phyloP scores from a whole-genome alignment of 2,888 invertebrate species.

The Pristionchus entomophagus region DNA sequence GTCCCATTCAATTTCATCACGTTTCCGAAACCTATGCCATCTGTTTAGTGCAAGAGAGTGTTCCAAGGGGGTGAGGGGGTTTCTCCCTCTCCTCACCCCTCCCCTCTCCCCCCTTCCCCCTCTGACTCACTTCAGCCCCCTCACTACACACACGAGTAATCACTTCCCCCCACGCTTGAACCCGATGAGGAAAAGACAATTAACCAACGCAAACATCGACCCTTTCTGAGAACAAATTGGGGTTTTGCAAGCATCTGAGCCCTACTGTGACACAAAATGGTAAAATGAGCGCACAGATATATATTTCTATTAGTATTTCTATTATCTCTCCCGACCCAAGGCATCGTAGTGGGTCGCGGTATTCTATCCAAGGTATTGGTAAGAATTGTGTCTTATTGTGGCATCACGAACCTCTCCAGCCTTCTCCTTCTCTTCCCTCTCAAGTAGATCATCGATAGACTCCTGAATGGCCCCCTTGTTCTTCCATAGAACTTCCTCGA shows the following conservation, averaged over 20 bases:
- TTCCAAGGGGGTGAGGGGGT: too few relatives aligned
- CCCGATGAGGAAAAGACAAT: background rate
- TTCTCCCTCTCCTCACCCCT: too few relatives aligned
- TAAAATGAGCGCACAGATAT: too few relatives aligned
- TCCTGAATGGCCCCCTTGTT: slow-evolving; percentile 23
- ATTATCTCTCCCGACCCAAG: too few relatives aligned
- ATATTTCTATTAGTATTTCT: too few relatives aligned
- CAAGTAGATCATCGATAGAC: slow-evolving; percentile 27
- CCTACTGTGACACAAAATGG: too few relatives aligned
- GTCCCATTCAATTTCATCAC: too few relatives aligned
- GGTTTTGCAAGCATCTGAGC: too few relatives aligned
- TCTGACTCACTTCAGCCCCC: slow-evolving; percentile 5
- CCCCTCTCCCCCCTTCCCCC: background rate
- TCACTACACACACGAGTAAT: background rate
- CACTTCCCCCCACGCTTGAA: background rate
- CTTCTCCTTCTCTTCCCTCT: background rate
- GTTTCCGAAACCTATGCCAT: background rate
- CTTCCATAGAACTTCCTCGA: slow-evolving; percentile 32
- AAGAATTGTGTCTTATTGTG: background rate
- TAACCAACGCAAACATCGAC: background rate
- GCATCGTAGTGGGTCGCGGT: too few relatives aligned
- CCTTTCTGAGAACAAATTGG: too few relatives aligned
- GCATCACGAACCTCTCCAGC: background rate
- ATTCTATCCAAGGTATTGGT: too few relatives aligned
- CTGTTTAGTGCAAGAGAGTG: background rate